Percentiles rank a stretch among this genome's conserved stretches.
Conservation (phyloP, 2,113 vertebrate species). For the Suncus etruscus region DNA sequence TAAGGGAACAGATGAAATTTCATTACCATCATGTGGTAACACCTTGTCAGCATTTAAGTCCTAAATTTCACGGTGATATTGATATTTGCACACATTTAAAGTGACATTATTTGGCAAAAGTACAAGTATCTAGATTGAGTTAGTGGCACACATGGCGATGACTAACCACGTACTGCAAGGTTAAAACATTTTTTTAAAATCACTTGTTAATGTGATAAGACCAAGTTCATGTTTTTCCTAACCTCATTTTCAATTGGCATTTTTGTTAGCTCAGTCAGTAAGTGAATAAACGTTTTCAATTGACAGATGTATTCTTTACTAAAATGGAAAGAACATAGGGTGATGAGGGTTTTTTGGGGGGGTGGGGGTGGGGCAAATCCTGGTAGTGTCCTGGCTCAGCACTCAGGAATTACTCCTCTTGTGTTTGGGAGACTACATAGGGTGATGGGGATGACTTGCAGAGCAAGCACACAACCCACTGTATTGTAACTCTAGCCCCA, state of each 20-base stretch:
- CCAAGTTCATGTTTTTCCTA: conserved; percentile 65
- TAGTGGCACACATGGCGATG: conserved; percentile 56
- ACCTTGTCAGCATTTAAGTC: conserved; percentile 73
- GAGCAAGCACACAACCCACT: no score
- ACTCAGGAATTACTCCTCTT: no score
- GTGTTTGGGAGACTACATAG: no score
- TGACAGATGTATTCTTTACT: conserved; percentile 47
- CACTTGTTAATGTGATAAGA: conserved; percentile 79
- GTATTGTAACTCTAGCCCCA: no score
- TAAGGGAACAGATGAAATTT: conserved; percentile 81
- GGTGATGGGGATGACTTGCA: no score
- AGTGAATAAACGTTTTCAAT: conserved; percentile 57
- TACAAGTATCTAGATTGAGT: conserved; percentile 70
- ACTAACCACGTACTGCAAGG: conserved; percentile 67
- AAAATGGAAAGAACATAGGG: not conserved
- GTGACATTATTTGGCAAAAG: conserved; percentile 78
- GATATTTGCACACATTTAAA: conserved; percentile 74
- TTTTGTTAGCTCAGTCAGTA: conserved; percentile 57
- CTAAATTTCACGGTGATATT: conserved; percentile 76
- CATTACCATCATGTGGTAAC: conserved; percentile 74
- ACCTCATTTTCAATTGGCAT: conserved; percentile 57
- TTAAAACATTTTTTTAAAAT: conserved; percentile 70
- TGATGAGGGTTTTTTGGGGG: no score
- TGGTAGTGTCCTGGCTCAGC: no score
- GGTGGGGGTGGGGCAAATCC: no score